These are phyloP conservation scores for Mythimna pallens DNA, from an alignment of 2,888 invertebrate species.

Conservation along the genomic window DNA sequence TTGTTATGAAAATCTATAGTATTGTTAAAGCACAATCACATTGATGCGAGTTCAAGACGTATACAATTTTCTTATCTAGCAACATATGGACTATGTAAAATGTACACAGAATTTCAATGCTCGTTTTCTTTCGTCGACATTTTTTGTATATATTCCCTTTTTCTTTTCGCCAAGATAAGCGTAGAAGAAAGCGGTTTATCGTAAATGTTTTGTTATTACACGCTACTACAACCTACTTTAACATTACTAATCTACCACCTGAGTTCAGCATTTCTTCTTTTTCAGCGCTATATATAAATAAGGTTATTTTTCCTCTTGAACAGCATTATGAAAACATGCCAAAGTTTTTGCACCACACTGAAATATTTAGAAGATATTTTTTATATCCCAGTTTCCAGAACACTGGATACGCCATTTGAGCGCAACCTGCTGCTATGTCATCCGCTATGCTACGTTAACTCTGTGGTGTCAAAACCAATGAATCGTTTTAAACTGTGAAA, in stretches of 20 bases:
- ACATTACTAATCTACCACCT: slow-evolving; percentile 42
- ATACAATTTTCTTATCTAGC: not conserved
- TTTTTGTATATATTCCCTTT: slow-evolving; percentile 29
- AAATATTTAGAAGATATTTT: slow-evolving; percentile 21
- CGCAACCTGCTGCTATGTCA: slow-evolving; percentile 18
- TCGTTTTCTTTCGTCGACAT: slow-evolving; percentile 30
- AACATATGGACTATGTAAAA: slow-evolving; percentile 7
- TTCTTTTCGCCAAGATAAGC: slow-evolving; percentile 37
- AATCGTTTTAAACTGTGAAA: slow-evolving; percentile 45
- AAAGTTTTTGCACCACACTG: slow-evolving; percentile 10
- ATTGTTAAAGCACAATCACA: not conserved
- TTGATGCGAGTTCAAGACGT: not conserved
- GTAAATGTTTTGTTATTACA: slow-evolving; percentile 35
- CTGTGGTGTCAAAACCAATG: slow-evolving; percentile 41
- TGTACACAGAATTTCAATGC: slow-evolving; percentile 16
- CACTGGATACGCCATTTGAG: slow-evolving; percentile 29
- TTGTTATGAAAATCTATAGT: not conserved
- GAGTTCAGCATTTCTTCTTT: slow-evolving; percentile 23
- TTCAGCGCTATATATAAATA: not conserved
- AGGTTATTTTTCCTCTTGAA: slow-evolving; percentile 7
- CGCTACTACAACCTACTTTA: slow-evolving; percentile 29
- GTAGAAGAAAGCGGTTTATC: slow-evolving; percentile 27
- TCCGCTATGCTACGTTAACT: slow-evolving; percentile 34
- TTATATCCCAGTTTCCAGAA: slow-evolving; percentile 16
- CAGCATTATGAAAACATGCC: slow-evolving; percentile 4